Conservation (phyloP, 2,113 vertebrate species). For the Calidris pugnax region DNA sequence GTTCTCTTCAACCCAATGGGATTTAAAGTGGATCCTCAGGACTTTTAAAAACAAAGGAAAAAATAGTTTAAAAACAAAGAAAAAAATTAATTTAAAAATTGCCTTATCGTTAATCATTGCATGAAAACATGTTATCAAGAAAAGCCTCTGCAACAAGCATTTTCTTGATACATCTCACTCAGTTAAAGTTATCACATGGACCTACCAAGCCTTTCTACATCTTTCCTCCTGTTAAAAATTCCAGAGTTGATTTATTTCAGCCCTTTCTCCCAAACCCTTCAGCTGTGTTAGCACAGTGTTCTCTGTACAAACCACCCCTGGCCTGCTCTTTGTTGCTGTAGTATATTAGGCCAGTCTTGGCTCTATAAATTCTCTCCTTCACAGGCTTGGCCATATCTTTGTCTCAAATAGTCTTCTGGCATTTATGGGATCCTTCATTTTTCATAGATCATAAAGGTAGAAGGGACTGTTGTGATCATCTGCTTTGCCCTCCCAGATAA, state of each 20-base stretch:
- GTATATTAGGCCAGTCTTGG: not conserved
- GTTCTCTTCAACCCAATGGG: not conserved
- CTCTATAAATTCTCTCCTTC: conserved; percentile 10
- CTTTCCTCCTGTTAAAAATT: not conserved
- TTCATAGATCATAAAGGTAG: not conserved
- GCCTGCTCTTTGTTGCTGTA: not conserved
- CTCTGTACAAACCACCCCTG: not conserved
- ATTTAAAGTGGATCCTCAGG: not conserved
- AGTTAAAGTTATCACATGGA: not conserved
- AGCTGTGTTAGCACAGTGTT: not conserved
- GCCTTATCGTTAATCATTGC: not conserved
- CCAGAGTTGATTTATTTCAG: not conserved
- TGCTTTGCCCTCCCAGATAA: not conserved
- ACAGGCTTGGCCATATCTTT: not conserved
- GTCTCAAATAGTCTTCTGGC: not conserved
- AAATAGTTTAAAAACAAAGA: not conserved
- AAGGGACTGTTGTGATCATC: not conserved
- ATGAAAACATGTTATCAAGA: not conserved
- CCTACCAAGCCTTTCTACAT: not conserved
- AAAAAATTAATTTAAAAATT: not conserved
- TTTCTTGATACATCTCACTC: not conserved
- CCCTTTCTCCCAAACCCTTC: not conserved
- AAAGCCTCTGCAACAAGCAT: not conserved
- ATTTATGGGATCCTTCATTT: not conserved
- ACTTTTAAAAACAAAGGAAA: not conserved